A percentile compares a stretch with the other conserved stretches of the same genome.
Evolutionary conservation across 2,888 invertebrate species (phyloP).

Genomic region (Xanthia icteritia): DNA sequence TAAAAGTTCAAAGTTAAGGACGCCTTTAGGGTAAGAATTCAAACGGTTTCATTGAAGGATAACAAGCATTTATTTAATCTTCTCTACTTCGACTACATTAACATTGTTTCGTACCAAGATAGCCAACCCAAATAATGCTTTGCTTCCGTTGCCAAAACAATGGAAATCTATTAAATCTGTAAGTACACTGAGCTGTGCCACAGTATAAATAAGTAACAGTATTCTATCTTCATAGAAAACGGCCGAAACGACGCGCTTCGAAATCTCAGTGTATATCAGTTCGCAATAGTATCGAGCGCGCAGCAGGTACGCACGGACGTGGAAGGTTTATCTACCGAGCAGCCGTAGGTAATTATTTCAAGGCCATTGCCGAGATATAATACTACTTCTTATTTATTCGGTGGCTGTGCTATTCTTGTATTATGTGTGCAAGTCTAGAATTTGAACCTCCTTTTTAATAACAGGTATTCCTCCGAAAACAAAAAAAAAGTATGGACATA

Average conservation of each 20-base stretch:
- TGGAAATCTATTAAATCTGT: conserved; percentile 37
- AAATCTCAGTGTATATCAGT: too few species aligned
- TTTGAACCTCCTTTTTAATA: neutral
- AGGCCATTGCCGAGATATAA: too few species aligned
- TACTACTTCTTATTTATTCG: too few species aligned
- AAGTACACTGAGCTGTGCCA: neutral
- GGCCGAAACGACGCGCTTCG: too few species aligned
- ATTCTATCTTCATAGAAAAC: too few species aligned
- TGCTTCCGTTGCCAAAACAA: conserved; percentile 48
- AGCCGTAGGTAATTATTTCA: too few species aligned
- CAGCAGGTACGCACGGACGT: too few species aligned
- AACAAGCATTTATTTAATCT: conserved; percentile 27
- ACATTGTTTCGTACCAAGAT: conserved; percentile 31
- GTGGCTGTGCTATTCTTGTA: neutral
- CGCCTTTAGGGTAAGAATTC: neutral
- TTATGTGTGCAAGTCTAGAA: neutral
- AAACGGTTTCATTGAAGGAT: neutral
- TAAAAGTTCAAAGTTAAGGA: conserved; percentile 9
- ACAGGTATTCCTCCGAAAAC: neutral
- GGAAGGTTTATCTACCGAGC: too few species aligned
- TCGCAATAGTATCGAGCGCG: too few species aligned
- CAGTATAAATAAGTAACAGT: too few species aligned
- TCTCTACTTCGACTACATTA: conserved; percentile 19
- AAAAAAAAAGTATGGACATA: neutral
- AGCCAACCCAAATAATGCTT: conserved; percentile 28